Conservation (phyloP, 2,797 vertebrate species). For the Hyperoplus immaculatus region DNA sequence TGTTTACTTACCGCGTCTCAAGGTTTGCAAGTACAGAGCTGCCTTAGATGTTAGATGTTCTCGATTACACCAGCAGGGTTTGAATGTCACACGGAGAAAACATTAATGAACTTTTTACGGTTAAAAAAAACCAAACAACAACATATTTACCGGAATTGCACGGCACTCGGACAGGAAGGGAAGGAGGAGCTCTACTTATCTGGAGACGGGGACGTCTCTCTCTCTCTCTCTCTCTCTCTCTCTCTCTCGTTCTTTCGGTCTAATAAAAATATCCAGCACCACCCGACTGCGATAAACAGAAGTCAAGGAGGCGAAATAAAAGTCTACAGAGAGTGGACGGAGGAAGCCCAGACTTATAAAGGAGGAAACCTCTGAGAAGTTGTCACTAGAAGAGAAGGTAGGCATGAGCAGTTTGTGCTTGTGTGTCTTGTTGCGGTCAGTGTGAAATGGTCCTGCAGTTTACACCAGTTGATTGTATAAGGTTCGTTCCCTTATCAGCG, state of each 20-base stretch:
- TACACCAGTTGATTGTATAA: no score
- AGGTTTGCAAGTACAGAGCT: background rate
- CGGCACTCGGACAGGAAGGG: slow-evolving; percentile 15
- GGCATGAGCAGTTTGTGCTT: slow-evolving; percentile 2
- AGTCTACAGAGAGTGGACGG: slow-evolving; percentile 3
- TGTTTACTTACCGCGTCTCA: slow-evolving; percentile 13
- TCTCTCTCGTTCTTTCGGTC: background rate
- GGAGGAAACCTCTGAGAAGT: background rate
- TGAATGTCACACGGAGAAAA: background rate
- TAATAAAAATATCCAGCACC: slow-evolving; percentile 1
- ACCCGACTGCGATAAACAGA: background rate
- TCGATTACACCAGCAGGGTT: background rate
- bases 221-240: slow-evolving; percentile 3
- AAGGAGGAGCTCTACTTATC: slow-evolving; percentile 56
- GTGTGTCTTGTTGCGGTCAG: background rate
- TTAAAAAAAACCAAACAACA: background rate
- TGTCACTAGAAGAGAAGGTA: slow-evolving; percentile 41
- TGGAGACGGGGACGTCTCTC: background rate
- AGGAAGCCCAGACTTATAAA: background rate
- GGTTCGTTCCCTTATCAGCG: no score
- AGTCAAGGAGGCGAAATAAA: background rate
- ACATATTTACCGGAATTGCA: no score
- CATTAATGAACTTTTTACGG: slow-evolving; percentile 4
- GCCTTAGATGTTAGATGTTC: background rate
- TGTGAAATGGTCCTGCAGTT: no score